Conservation (phyloP, 2,797 vertebrate species). For the Notolepis coatsorum region DNA sequence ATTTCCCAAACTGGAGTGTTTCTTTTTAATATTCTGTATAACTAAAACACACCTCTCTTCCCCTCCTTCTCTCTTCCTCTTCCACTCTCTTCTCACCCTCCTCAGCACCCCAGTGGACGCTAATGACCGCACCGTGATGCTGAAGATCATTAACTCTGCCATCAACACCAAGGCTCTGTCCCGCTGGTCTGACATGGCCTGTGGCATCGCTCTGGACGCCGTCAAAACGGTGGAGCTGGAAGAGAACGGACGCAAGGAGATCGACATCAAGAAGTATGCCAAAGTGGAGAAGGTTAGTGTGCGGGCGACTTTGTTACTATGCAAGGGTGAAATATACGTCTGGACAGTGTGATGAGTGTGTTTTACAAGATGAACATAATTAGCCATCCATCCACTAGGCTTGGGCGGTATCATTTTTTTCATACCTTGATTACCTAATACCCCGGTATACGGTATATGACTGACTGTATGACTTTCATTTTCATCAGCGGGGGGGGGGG, state of each 20-base stretch:
- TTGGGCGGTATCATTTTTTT: too few species aligned
- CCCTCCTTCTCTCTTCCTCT: neutral
- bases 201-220: conserved; percentile 91
- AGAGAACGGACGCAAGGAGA: conserved; percentile 92
- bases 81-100: too few species aligned
- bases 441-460: too few species aligned
- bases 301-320: neutral
- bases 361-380: too few species aligned
- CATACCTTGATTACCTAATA: too few species aligned
- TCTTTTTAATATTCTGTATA: too few species aligned
- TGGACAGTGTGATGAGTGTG: neutral
- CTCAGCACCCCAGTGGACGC: conserved; percentile 89
- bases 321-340: neutral
- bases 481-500: too few species aligned
- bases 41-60: neutral
- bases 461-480: too few species aligned
- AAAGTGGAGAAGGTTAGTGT: conserved; percentile 92
- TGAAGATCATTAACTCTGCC: conserved; percentile 93
- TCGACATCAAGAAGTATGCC: conserved; percentile 97
- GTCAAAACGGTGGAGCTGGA: conserved; percentile 92
- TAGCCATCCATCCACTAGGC: too few species aligned
- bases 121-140: conserved; percentile 88
- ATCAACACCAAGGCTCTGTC: conserved; percentile 94
- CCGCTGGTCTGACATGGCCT: conserved; percentile 91
- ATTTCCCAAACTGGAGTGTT: too few species aligned